phyloP scores from a whole-genome alignment of 2,888 invertebrate species.

The Cotesia congregata region DNA sequence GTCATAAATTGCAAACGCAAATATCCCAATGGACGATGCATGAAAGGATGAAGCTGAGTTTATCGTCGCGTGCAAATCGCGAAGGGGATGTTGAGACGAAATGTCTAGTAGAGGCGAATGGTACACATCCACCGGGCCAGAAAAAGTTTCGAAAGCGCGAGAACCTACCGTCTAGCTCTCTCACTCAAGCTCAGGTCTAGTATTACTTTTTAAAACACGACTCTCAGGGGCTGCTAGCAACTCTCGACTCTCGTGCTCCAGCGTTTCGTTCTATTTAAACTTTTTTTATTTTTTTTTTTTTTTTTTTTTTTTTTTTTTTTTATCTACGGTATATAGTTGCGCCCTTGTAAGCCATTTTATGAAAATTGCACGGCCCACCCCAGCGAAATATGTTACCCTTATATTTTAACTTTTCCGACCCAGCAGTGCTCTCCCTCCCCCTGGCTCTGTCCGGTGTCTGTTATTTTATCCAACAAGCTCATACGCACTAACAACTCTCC shows the following conservation, averaged over 20 bases:
- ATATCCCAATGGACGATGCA: conserved; percentile 3
- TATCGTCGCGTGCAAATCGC: conserved; percentile 49
- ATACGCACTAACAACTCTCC: not conserved
- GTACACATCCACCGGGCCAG: conserved; percentile 38
- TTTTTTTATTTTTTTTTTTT: conserved; percentile 14
- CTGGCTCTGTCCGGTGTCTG: conserved; percentile 1
- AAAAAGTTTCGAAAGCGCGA: conserved; percentile 45
- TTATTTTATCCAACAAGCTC: not conserved
- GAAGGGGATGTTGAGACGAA: conserved; percentile 42
- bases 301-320: conserved; percentile 21
- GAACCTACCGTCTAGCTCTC: conserved; percentile 9
- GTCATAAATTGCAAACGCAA: conserved; percentile 25
- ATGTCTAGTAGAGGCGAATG: conserved; percentile 39
- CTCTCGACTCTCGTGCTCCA: conserved; percentile 20
- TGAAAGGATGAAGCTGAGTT: conserved; percentile 32
- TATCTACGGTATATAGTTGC: conserved; percentile 31
- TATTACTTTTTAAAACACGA: conserved; percentile 59
- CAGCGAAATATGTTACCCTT: conserved; percentile 56
- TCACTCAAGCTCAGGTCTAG: conserved; percentile 31
- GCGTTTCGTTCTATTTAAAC: conserved; percentile 12
- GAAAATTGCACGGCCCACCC: conserved; percentile 62
- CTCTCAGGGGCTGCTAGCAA: conserved; percentile 37
- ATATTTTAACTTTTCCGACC: conserved; percentile 29
- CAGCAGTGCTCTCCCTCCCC: conserved; percentile 14
- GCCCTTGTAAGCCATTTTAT: conserved; percentile 58